Evolutionary conservation across 2,888 invertebrate species (phyloP), one percentile per base, ranked within the genome.

Genomic region (Polietes domitor): DNA sequence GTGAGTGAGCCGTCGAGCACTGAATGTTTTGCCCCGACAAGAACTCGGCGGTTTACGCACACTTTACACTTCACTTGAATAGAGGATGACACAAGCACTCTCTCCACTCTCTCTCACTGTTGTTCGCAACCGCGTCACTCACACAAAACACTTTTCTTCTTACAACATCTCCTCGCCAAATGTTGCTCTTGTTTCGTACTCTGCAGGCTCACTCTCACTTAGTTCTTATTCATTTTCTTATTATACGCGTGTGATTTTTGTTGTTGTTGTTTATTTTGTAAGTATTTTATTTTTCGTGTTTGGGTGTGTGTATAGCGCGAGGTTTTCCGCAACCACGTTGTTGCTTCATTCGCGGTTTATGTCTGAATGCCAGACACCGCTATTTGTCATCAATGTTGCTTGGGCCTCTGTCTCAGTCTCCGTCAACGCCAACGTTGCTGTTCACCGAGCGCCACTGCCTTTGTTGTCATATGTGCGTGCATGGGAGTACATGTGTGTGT

Each of bases 11-110:
- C 37, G 37, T n/a, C 55, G 21, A 19, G 55, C 55, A 55, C 55
- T 4, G 10, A 61, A 15, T 61, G 68, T 24, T 78, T 75, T 83
- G 73, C 76, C 41, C 26, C 68, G 24, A 68, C 26, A 28, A 58
- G 28, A 68, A 84, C 77, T 24, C 77, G 74, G 80, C 83, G 80
- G 70, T 77, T 77, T 77, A 83, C 83, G 83, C 83, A 83, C 74
- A 80, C 43, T 83, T 80, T 77, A 68, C 32, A 77, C 76, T 63
- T 28, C 61, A 61, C 61, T 28, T 47, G 47, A 47, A 47, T 47
- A 4, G 47, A 32, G n/a, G n/a, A n/a, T n/a, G n/a, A 50, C 50
- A 4, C 50, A 50, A 9, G 5, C 58, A 26, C 26, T 26, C 58
- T 26, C 58, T 26, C 24, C 37, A 12, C 12, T 37, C 37, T 9